phyloP scores from a whole-genome alignment of 2,797 vertebrate species.

The Eremophila alpestris region DNA sequence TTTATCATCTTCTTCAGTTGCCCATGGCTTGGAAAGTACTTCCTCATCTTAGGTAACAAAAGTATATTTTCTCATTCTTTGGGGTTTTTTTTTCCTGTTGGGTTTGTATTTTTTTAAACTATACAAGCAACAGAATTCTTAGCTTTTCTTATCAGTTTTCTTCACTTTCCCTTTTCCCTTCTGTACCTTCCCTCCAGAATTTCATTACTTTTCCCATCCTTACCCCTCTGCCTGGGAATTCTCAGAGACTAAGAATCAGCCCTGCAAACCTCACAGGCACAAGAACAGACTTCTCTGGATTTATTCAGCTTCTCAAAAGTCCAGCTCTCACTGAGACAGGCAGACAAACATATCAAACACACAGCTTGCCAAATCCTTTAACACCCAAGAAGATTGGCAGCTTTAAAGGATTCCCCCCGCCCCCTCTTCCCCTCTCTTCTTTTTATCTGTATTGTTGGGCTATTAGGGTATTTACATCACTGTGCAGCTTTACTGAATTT shows the following conservation, averaged over 20 bases:
- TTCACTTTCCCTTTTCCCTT: not conserved
- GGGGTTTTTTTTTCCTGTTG: not conserved
- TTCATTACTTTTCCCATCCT: not conserved
- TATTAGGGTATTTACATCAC: not conserved
- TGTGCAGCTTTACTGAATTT: not conserved
- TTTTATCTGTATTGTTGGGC: not conserved
- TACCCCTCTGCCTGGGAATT: not conserved
- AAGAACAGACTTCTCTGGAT: not conserved
- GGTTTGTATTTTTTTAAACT: not conserved
- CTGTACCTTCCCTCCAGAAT: not conserved
- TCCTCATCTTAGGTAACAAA: not conserved
- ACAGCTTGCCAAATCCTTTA: slow-evolving; percentile 6
- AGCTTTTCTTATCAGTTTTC: not conserved
- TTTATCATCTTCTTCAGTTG: not conserved
- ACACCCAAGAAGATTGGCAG: not conserved
- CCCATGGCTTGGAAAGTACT: not conserved
- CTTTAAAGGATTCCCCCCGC: not conserved
- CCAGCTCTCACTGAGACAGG: not conserved
- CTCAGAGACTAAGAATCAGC: not conserved
- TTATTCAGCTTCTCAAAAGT: not conserved
- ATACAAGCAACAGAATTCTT: not conserved
- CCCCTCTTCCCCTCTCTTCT: rapidly evolving
- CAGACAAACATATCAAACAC: not conserved
- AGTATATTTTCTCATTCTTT: not conserved
- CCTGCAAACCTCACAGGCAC: not conserved